Base-by-base conservation (phyloP, 2,888 invertebrate genomes). In the Diplazon laetatorius region DNA sequence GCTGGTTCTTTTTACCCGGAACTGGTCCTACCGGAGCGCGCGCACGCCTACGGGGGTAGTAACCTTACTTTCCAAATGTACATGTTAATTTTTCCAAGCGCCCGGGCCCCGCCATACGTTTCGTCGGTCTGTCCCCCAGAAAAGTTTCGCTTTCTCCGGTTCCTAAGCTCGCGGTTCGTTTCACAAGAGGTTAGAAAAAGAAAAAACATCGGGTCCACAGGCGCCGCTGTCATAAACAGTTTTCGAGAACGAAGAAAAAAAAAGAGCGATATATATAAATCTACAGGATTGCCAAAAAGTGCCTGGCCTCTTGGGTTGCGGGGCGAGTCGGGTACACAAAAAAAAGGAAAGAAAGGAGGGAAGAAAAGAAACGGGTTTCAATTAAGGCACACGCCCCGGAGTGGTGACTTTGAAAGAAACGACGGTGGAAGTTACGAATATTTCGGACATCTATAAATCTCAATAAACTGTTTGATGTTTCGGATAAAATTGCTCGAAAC, bases 401-500 rank as follows among this genome's bases (percentile, higher is more conserved):
- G 50, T 46, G 63, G 59, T 30, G 42, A 70, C 60, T 39, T 57
- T 55, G 25, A 20, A 30, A 42, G 42, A 80, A 80, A 62, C 39
- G 59, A 63, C 62, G 39, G 62, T 30, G 39, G 60, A 16, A 20
- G 50, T 66, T 35, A 66, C 39, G 42, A 66, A 39, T 66, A 77
- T 76, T 73, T 42, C 68, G 16, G n/a, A 39, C 57, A 74, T 73
- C 73, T 73, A 76, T 78, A 82, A 82, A 80, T 82, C 78, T 78
- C n/a, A n/a, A n/a, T n/a, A n/a, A n/a, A n/a, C n/a, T n/a, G n/a
- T n/a, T n/a, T n/a, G n/a, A n/a, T n/a, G n/a, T n/a, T n/a, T n/a
- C n/a, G n/a, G n/a, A n/a, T n/a, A n/a, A n/a, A n/a, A n/a, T n/a
- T n/a, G n/a, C n/a, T n/a, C n/a, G n/a, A n/a, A n/a, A n/a, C n/a